phyloP scores from a whole-genome alignment of 2,797 vertebrate genomes.

The Vespertilio murinus region DNA sequence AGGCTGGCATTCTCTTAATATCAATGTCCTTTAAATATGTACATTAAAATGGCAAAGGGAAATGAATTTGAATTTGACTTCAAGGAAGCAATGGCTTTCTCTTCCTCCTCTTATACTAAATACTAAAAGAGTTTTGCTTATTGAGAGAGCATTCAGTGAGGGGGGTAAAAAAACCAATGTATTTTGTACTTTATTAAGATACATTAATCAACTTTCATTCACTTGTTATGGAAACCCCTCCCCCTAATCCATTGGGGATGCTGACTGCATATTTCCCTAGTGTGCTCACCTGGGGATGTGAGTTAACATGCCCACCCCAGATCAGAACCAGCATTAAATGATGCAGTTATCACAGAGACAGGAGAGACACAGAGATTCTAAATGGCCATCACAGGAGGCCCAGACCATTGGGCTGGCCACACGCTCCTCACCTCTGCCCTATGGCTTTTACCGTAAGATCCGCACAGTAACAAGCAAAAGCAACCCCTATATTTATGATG shows the following conservation, averaged over 20 bases:
- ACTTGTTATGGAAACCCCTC: not conserved
- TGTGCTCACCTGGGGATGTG: not conserved
- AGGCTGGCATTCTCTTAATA: constrained; percentile 11
- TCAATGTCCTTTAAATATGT: constrained; percentile 25
- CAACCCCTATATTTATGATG: constrained; percentile 55
- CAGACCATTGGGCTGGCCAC: not conserved
- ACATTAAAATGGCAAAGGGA: not conserved
- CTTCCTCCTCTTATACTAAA: not conserved
- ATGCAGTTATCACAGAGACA: not conserved
- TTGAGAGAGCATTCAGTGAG: not conserved
- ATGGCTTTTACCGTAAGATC: constrained; percentile 10
- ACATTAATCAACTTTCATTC: constrained; percentile 13
- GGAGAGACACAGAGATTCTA: constrained; percentile 19
- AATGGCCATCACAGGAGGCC: not conserved
- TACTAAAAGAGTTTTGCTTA: constrained; percentile 27
- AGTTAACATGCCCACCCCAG: not conserved
- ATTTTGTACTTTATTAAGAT: constrained; percentile 58
- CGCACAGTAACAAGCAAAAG: constrained; percentile 46
- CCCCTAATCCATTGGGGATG: not conserved
- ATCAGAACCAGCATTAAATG: constrained; percentile 20
- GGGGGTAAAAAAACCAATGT: not conserved
- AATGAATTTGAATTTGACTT: constrained; percentile 43
- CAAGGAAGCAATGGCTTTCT: constrained; percentile 14
- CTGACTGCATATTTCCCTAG: not conserved
- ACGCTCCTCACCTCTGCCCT: not conserved